These are phyloP conservation scores for Mormyrops boulengeri DNA, from an alignment of 2,797 vertebrate species.

Conservation along the genomic window DNA sequence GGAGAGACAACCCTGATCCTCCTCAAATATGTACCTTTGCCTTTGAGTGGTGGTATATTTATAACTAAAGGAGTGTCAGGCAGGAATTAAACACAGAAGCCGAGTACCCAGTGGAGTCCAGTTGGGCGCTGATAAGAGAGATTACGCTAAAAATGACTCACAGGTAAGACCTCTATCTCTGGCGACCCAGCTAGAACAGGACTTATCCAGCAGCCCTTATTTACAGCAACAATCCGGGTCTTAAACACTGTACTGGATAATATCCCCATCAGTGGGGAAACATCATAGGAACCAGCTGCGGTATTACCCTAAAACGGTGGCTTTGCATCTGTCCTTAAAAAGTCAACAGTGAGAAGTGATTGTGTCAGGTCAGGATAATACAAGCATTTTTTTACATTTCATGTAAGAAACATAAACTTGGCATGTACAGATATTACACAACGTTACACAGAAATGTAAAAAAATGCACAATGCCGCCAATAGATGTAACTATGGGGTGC, in stretches of 20 bases:
- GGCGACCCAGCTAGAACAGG: constrained; percentile 66
- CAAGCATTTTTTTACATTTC: constrained; percentile 11
- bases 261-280: constrained; percentile 49
- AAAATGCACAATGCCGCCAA: not conserved
- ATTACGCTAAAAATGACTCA: constrained; percentile 74
- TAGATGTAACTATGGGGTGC: not conserved
- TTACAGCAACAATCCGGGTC: constrained; percentile 58
- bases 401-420: constrained; percentile 49
- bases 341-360: constrained; percentile 32
- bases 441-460: constrained; percentile 37
- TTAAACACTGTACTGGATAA: constrained; percentile 64
- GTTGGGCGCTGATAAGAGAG: constrained; percentile 67
- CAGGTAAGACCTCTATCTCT: constrained; percentile 70
- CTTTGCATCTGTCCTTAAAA: constrained; percentile 45
- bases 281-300: constrained; percentile 38
- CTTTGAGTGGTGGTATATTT: constrained; percentile 38
- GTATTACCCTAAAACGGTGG: constrained; percentile 43
- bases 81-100: constrained; percentile 55
- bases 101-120: constrained; percentile 55
- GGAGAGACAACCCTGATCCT: constrained; percentile 59
- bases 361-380: constrained; percentile 39
- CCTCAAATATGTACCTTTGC: constrained; percentile 65
- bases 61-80: constrained; percentile 39
- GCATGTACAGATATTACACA: constrained; percentile 69
- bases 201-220: constrained; percentile 56